Conservation (phyloP, 2,113 vertebrate species). For the Neomonachus schauinslandi region DNA sequence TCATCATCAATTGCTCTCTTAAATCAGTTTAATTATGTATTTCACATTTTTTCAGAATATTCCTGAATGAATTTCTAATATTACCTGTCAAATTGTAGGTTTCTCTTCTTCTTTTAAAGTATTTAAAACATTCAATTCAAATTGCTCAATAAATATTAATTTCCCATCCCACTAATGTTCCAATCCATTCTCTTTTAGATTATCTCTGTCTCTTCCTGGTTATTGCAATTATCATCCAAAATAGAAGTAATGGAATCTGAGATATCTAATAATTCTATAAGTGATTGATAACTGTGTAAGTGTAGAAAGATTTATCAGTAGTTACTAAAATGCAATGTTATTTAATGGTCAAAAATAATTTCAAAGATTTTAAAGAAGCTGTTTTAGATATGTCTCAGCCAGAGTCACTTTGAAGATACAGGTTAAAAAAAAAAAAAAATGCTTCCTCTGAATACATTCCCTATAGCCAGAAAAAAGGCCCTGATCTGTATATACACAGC, state of each 20-base stretch:
- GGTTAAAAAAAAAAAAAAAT: background rate
- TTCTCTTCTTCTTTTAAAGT: background rate
- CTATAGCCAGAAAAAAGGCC: background rate
- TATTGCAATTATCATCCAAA: background rate
- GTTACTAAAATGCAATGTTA: background rate
- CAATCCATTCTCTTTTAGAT: background rate
- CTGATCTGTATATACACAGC: background rate
- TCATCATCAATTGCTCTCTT: background rate
- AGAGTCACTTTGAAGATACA: background rate
- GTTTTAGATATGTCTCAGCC: background rate
- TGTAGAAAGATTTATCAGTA: background rate
- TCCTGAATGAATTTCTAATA: background rate
- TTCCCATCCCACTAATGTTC: background rate
- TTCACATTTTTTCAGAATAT: background rate
- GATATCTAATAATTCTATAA: background rate
- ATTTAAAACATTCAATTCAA: background rate
- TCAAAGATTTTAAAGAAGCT: background rate
- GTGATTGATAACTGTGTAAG: background rate
- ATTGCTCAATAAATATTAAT: constrained; percentile 16
- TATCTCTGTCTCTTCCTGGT: background rate
- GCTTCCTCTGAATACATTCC: background rate
- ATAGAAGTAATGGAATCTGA: background rate
- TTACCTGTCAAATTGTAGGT: background rate
- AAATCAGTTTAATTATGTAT: background rate
- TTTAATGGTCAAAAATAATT: background rate